These are phyloP conservation scores for Tridacna crocea DNA, from an alignment of 2,888 invertebrate genomes.

Conservation along the genomic window DNA sequence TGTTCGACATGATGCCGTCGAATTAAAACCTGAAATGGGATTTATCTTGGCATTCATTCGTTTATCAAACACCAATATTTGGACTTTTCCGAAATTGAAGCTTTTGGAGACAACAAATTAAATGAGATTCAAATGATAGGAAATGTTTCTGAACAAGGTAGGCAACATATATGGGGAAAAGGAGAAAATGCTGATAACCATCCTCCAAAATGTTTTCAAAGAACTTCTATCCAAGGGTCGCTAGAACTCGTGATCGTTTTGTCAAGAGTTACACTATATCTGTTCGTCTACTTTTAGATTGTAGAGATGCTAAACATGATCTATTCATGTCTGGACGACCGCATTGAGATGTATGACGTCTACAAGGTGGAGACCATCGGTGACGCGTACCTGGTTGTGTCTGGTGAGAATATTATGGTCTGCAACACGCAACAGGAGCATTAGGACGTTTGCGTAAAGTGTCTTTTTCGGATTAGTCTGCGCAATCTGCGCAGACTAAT, in stretches of 20 bases:
- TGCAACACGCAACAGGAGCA: too few species aligned
- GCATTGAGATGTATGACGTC: constrained; percentile 76
- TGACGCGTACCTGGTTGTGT: constrained; percentile 78
- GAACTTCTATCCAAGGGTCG: not conserved
- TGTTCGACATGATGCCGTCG: too few species aligned
- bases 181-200: not conserved
- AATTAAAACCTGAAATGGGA: too few species aligned
- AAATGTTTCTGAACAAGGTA: too few species aligned
- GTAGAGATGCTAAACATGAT: constrained; percentile 76
- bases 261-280: not conserved
- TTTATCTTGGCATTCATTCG: too few species aligned
- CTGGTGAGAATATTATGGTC: constrained; percentile 60
- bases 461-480: too few species aligned
- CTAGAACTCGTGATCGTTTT: not conserved
- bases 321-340: constrained; percentile 74
- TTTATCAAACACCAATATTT: too few species aligned
- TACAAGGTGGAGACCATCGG: constrained; percentile 80
- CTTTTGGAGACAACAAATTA: too few species aligned
- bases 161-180: not conserved
- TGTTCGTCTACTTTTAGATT: constrained; percentile 55
- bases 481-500: too few species aligned
- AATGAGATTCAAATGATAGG: too few species aligned
- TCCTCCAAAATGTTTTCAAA: not conserved
- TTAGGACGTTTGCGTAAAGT: too few species aligned
- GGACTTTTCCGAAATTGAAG: too few species aligned